These are phyloP conservation scores for Neodontobutis hainanensis DNA, from an alignment of 2,113 vertebrate genomes.

Conservation along the genomic window DNA sequence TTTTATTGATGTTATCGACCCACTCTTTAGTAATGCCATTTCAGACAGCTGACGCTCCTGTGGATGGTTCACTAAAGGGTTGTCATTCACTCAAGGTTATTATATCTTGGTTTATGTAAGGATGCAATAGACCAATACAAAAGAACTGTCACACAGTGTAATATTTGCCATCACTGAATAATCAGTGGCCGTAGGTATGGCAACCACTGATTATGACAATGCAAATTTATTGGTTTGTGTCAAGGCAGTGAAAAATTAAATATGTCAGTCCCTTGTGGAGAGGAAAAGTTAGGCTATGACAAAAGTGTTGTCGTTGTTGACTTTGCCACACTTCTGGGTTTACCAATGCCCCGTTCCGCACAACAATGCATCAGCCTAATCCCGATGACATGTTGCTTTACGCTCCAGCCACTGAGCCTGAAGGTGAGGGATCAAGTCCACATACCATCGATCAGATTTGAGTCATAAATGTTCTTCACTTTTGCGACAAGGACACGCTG, in stretches of 20 bases:
- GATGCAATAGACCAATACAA: too few species aligned
- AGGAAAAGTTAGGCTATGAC: not conserved
- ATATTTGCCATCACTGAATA: too few species aligned
- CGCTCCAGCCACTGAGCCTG: slow-evolving; percentile 1
- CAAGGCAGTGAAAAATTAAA: not conserved
- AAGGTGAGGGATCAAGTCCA: slow-evolving; percentile 39
- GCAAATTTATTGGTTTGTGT: too few species aligned
- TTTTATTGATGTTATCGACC: too few species aligned
- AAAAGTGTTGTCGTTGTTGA: not conserved
- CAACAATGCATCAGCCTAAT: slow-evolving; percentile 19
- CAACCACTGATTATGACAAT: too few species aligned
- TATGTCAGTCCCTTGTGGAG: not conserved
- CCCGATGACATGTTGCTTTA: not conserved
- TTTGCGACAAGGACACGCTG: slow-evolving; percentile 47
- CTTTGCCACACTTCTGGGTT: not conserved
- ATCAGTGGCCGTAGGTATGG: too few species aligned
- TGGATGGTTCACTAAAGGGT: too few species aligned
- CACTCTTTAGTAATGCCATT: too few species aligned
- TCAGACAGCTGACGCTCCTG: too few species aligned
- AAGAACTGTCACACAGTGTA: too few species aligned
- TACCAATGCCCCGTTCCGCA: not conserved
- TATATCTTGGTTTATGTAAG: too few species aligned
- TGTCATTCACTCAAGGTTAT: too few species aligned
- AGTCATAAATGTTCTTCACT: slow-evolving; percentile 22
- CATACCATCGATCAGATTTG: slow-evolving; percentile 50